phyloP scores from a whole-genome alignment of 2,113 vertebrate species.

The Petaurus breviceps region DNA sequence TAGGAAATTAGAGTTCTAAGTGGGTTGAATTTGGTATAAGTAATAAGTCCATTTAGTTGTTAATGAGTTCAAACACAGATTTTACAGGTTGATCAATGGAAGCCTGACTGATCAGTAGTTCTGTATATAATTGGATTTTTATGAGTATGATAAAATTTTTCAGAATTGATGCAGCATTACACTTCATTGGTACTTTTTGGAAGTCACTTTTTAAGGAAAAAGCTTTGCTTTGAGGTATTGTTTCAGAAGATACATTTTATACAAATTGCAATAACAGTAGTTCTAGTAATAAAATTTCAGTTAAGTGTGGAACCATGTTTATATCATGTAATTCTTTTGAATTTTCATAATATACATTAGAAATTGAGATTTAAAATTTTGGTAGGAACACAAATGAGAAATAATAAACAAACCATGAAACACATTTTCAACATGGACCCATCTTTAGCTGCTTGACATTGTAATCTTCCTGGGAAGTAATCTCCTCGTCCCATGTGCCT shows the following conservation, averaged over 20 bases:
- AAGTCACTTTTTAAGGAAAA: constrained; percentile 69
- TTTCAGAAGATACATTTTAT: constrained; percentile 63
- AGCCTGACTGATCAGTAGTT: constrained; percentile 72
- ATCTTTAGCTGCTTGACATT: constrained; percentile 57
- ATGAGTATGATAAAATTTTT: constrained; percentile 78
- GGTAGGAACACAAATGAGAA: constrained; percentile 21
- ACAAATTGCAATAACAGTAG: constrained; percentile 70
- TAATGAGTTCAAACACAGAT: constrained; percentile 80
- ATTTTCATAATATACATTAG: neutral
- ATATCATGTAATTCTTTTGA: neutral
- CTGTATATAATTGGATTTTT: constrained; percentile 82
- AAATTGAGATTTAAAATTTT: constrained; percentile 40
- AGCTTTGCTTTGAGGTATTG: constrained; percentile 71
- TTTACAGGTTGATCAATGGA: constrained; percentile 80
- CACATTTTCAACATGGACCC: neutral
- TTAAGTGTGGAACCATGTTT: constrained; percentile 9
- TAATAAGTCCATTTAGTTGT: constrained; percentile 81
- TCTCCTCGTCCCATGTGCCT: constrained; percentile 71
- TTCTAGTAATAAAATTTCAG: constrained; percentile 67
- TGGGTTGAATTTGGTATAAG: constrained; percentile 77
- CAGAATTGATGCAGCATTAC: constrained; percentile 79
- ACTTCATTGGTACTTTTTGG: constrained; percentile 75
- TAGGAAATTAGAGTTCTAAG: constrained; percentile 72
- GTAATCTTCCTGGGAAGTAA: constrained; percentile 74
- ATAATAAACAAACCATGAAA: neutral